phyloP scores from a whole-genome alignment of 2,888 invertebrate species.

The Operophtera brumata region DNA sequence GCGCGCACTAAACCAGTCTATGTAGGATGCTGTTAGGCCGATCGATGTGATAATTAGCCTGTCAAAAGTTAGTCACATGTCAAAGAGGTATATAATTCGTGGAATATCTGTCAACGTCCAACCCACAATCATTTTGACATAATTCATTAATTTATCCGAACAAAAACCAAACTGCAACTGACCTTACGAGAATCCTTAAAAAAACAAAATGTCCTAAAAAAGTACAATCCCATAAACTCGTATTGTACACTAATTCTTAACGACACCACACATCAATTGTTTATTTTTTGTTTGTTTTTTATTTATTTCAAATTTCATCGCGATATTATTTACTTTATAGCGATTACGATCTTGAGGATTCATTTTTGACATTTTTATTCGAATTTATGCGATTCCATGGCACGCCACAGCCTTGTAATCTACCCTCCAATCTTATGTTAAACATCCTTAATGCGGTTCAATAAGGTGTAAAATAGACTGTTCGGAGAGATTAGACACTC shows the following conservation, averaged over 20 bases:
- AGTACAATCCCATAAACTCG: conserved; percentile 41
- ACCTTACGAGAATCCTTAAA: conserved; percentile 22
- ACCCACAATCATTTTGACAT: conserved; percentile 27
- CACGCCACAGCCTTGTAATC: conserved; percentile 42
- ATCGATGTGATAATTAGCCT: conserved; percentile 19
- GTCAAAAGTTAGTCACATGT: conserved; percentile 24
- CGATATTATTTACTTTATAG: conserved; percentile 77
- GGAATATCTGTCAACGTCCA: conserved; percentile 28
- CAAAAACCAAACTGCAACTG: conserved; percentile 26
- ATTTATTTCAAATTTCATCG: conserved; percentile 76
- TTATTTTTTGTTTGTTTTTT: too few species aligned
- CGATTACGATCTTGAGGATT: conserved; percentile 79
- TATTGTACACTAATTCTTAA: conserved; percentile 70
- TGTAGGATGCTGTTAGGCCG: background rate
- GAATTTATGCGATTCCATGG: conserved; percentile 73
- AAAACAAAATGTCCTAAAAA: conserved; percentile 28
- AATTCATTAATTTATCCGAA: conserved; percentile 28
- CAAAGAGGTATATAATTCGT: conserved; percentile 24
- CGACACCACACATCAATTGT: conserved; percentile 61
- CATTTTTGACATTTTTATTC: conserved; percentile 79
- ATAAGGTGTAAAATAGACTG: conserved; percentile 51
- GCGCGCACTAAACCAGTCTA: background rate
- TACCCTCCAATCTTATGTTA: conserved; percentile 13
- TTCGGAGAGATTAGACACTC: conserved; percentile 27
- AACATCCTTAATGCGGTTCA: conserved; percentile 37